A percentile compares a stretch with the other conserved stretches of the same genome.
phyloP scores from a whole-genome alignment of 2,797 vertebrate species.

The Emydoidea blandingii region DNA sequence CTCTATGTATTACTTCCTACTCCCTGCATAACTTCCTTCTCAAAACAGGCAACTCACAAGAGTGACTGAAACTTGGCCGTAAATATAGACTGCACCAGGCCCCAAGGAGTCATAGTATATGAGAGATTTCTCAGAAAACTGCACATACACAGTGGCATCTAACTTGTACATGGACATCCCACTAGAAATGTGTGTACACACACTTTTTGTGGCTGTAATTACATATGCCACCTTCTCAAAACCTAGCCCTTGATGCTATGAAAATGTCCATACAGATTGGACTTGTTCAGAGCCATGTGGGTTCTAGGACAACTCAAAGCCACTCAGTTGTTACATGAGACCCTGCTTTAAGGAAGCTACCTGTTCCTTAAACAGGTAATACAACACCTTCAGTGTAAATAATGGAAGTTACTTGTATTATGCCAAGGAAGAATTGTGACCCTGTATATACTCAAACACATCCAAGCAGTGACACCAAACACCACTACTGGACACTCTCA shows the following conservation, averaged over 20 bases:
- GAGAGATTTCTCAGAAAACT: neutral
- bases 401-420: neutral
- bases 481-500: neutral
- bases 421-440: fast-evolving
- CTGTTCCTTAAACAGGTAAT: neutral
- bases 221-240: neutral
- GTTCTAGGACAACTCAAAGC: neutral
- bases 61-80: neutral
- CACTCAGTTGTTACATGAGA: neutral
- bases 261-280: neutral
- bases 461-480: neutral
- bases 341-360: neutral
- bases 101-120: neutral
- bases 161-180: neutral
- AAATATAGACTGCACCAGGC: neutral
- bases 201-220: neutral
- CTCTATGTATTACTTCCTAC: fast-evolving
- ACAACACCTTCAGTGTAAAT: fast-evolving
- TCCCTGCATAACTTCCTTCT: neutral
- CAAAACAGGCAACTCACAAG: neutral
- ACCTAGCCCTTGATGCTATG: neutral
- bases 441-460: fast-evolving
- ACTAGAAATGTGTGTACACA: neutral
- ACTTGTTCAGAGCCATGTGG: neutral
- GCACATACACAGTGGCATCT: neutral